Base-by-base conservation (phyloP, 2,888 invertebrate species). In the Actias luna region DNA sequence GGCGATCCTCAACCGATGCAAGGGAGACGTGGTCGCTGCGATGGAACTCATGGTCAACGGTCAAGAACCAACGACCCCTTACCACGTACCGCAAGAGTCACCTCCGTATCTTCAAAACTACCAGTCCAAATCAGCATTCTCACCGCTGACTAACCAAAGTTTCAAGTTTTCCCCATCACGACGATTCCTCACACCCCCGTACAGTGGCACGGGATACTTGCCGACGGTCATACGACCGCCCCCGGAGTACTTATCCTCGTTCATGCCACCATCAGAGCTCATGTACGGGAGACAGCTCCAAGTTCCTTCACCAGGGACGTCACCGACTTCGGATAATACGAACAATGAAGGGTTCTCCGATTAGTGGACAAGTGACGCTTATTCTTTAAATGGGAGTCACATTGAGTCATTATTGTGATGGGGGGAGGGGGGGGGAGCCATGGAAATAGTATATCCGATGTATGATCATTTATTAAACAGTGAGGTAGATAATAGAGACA, bases 1-100 rank as follows among this genome's bases (percentile, higher is more conserved):
- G 83, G 94, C 96, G 4, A 94, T 97, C 57, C 92, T 99, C 25
- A 95, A 97, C 70, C 94, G 96, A 66, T 97, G 96, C 84, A 95
- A 96, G 84, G 98, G 98, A 0, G 98, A 99, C 82, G 96, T 98
- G 0, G 95, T 98, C 0, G 96, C 97, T 72, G 98, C 98, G 0
- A 98, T 99, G 95, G 98, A 99, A 80, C 95, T 97, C 80, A 95
- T 99, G 94, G 94, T 97, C 16, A 95, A 95, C 67, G 95, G 95
- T 1, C 93, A 83, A 0, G 89, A 88, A 16, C 72, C 88, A 65
- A 63, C 82, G 66, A 63, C 79, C 77, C 66, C 89, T 72, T 91
- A 89, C 72, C 86, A 82, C 61, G 70, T 92, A 52, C 87, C 85
- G 0, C 92, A 92, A 18, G 92, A 90, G 65, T 90, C 89, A 0